These are phyloP conservation scores for Scarus forsteni DNA, from an alignment of 2,797 vertebrate species.

Conservation along the genomic window DNA sequence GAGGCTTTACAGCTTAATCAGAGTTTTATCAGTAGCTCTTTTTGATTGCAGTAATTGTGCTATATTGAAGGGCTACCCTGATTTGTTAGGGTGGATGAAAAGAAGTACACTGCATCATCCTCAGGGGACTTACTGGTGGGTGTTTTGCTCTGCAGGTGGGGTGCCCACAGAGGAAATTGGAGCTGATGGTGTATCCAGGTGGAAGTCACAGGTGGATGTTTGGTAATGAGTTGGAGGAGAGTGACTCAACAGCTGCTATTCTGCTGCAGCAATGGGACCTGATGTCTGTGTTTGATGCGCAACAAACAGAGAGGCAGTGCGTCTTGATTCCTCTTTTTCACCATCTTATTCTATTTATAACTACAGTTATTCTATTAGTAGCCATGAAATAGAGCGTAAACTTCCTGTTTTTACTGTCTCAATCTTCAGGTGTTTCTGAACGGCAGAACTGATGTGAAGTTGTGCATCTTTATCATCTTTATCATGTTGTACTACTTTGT, in stretches of 20 bases:
- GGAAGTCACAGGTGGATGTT: slow-evolving; percentile 79
- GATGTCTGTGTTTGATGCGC: slow-evolving; percentile 59
- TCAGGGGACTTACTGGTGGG: slow-evolving; percentile 50
- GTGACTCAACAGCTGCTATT: slow-evolving; percentile 71
- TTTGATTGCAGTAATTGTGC: background rate
- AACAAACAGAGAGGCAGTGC: slow-evolving; percentile 39
- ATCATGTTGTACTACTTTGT: slow-evolving; percentile 15
- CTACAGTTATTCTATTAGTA: background rate
- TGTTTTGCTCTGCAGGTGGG: slow-evolving; percentile 67
- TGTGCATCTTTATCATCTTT: slow-evolving; percentile 8
- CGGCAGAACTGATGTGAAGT: too few species aligned
- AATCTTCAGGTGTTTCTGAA: too few species aligned
- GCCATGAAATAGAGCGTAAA: background rate
- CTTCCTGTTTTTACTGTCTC: too few species aligned
- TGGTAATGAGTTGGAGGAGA: slow-evolving; percentile 78
- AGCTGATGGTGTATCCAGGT: slow-evolving; percentile 75
- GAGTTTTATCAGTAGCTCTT: background rate
- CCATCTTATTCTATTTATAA: slow-evolving; percentile 7
- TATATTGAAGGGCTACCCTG: slow-evolving; percentile 19
- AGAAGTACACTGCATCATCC: slow-evolving; percentile 39
- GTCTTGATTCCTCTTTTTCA: background rate
- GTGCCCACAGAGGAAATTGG: slow-evolving; percentile 62
- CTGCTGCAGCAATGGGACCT: slow-evolving; percentile 58
- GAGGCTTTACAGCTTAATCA: background rate
- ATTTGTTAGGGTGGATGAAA: slow-evolving; percentile 53